Base-by-base conservation (phyloP, 2,888 invertebrate species). In the Criorhina ranunculi region DNA sequence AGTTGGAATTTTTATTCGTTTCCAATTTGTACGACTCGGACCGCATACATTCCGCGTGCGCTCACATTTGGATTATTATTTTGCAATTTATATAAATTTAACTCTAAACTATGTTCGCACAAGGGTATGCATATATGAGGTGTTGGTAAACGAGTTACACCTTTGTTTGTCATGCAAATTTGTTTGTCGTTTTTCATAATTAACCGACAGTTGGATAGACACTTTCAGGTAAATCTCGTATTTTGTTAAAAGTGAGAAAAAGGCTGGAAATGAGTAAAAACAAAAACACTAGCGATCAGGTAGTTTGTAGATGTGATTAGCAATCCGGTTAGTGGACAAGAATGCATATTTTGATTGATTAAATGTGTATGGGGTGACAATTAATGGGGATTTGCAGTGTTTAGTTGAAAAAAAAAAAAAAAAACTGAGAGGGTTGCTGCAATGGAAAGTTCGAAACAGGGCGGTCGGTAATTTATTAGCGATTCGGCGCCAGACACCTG, bases 81-180 rank as follows among this genome's bases (percentile, higher is more conserved):
- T 79, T 83, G 79, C 83, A 69, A 83, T 83, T 79, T 75, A 79
- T 66, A 64, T 70, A 75, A 69, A 75, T 75, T 79, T 75, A 7
- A 73, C 19, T 46, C 53, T 5, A 53, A 46, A 53, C 62, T 53
- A 31, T 29, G 29, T 51, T n/a, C n/a, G n/a, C n/a, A n/a, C n/a
- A n/a, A n/a, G n/a, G n/a, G n/a, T 24, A 17, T 12, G 62, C 44
- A 35, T 44, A 31, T 37, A 12, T 51, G 8, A 59, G 64, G 75
- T 85, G 69, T 80, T 69, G 69, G 70, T 75, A 66, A 85, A 85
- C 85, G 64, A 70, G 85, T 85, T 85, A 66, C 70, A 66, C 80
- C 75, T 80, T 85, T 75, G 85, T 80, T 80, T 70, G 76, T 75
- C 59, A 85, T 85, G 85, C 75, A 85, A 76, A 85, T 85, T 62